Percentiles rank a stretch among this genome's conserved stretches.
phyloP scores from a whole-genome alignment of 2,113 vertebrate species.

The Salvelinus alpinus region DNA sequence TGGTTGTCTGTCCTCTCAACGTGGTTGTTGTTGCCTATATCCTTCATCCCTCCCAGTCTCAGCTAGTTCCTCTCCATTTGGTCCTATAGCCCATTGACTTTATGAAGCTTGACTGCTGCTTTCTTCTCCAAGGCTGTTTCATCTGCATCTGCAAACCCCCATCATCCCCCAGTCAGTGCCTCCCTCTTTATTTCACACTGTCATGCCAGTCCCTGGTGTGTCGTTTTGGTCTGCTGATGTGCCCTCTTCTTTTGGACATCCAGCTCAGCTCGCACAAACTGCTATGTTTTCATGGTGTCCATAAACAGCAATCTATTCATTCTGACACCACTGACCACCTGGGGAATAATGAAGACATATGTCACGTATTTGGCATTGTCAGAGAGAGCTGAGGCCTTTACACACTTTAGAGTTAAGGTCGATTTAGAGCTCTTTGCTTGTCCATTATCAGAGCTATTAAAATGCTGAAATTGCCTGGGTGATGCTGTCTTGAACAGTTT shows the following conservation, averaged over 20 bases:
- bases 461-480: constrained; percentile 20
- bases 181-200: constrained; percentile 59
- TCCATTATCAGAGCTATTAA: constrained; percentile 63
- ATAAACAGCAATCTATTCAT: constrained; percentile 44
- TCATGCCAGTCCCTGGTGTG: constrained; percentile 46
- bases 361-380: constrained; percentile 47
- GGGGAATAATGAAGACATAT: constrained; percentile 51
- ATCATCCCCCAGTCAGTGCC: constrained; percentile 33
- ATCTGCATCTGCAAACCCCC: constrained; percentile 61
- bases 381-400: constrained; percentile 24
- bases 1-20: background rate
- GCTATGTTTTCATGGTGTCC: constrained; percentile 30
- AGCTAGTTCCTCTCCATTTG: constrained; percentile 74
- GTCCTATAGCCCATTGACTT: constrained; percentile 56
- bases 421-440: constrained; percentile 60
- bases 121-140: constrained; percentile 56
- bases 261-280: constrained; percentile 45
- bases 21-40: constrained; percentile 8
- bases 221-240: constrained; percentile 50
- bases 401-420: constrained; percentile 53
- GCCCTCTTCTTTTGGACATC: constrained; percentile 38
- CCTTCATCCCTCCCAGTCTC: constrained; percentile 58
- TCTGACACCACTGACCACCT: constrained; percentile 39
- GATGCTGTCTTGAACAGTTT: constrained; percentile 42
- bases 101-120: constrained; percentile 66